These are phyloP conservation scores for Falco peregrinus DNA, from an alignment of 2,797 vertebrate species.

Conservation along the genomic window DNA sequence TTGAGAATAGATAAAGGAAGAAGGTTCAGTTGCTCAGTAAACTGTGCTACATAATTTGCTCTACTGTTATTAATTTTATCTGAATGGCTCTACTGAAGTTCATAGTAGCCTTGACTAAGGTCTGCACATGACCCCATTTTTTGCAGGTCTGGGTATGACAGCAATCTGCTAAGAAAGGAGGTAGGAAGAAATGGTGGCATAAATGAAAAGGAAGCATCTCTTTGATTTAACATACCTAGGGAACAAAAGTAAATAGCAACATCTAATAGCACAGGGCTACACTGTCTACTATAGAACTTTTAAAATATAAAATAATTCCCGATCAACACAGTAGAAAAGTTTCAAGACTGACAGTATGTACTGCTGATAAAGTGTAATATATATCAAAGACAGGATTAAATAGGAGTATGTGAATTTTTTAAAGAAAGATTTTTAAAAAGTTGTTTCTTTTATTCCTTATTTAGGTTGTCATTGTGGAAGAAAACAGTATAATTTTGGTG, in stretches of 20 bases:
- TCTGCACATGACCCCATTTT: background rate
- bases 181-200: background rate
- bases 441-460: background rate
- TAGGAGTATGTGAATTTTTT: background rate
- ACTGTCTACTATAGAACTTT: background rate
- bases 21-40: background rate
- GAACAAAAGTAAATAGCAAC: background rate
- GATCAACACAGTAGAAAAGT: background rate
- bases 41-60: background rate
- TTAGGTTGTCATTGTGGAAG: background rate
- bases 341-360: background rate
- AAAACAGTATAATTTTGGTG: background rate
- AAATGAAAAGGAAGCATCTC: background rate
- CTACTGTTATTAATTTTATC: background rate
- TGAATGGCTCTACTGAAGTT: background rate
- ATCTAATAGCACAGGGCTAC: background rate
- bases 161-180: background rate
- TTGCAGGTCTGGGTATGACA: background rate
- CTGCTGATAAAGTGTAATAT: background rate
- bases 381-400: background rate
- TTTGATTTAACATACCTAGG: background rate
- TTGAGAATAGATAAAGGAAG: background rate
- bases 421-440: background rate
- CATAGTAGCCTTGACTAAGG: background rate
- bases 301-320: background rate